These are phyloP conservation scores for Sphyrna mokarran DNA, from an alignment of 2,113 vertebrate genomes.

Conservation along the genomic window DNA sequence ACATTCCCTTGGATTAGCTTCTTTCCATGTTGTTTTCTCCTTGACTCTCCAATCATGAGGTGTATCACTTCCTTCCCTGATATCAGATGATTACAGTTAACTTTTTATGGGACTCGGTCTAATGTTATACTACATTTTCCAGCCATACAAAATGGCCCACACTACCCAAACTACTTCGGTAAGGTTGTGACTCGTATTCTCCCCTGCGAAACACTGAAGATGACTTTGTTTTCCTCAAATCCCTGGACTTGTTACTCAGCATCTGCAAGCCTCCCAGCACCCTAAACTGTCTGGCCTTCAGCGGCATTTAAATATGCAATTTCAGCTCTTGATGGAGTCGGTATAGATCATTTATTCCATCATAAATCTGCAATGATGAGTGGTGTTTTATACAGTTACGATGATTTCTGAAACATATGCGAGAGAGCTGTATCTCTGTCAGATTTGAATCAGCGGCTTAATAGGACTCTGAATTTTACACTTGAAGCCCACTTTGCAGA, in stretches of 20 bases:
- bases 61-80: no score
- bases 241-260: background rate
- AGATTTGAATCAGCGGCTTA: background rate
- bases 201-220: background rate
- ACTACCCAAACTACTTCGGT: background rate
- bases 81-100: no score
- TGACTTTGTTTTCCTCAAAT: background rate
- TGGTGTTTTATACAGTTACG: background rate
- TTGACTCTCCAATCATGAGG: no score
- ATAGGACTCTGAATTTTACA: conserved; percentile 1
- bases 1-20: no score
- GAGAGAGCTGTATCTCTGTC: background rate
- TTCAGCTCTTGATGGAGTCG: background rate
- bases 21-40: no score
- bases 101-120: no score
- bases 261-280: background rate
- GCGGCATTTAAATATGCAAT: background rate
- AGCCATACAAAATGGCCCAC: background rate
- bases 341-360: background rate
- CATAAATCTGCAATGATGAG: background rate
- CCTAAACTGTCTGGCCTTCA: background rate
- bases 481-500: background rate
- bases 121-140: background rate
- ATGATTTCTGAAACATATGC: background rate
- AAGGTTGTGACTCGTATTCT: background rate